Evolutionary conservation across 2,888 invertebrate genomes (phyloP), one percentile per base, ranked within the genome.

Genomic region (Hemithea aestivaria): DNA sequence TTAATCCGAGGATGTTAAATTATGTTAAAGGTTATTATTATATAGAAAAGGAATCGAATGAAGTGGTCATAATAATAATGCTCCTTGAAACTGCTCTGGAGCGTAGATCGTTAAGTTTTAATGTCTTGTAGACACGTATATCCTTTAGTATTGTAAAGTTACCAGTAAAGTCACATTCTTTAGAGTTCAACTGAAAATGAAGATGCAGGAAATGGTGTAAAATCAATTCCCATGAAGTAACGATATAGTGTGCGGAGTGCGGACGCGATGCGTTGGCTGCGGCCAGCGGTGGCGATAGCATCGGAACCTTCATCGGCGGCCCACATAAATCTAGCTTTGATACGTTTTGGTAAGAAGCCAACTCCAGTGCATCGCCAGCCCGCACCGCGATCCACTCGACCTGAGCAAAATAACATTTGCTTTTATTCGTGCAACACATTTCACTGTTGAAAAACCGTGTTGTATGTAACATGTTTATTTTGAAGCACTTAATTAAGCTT

Each of bases 281-380:
- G 32, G 38, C 22, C 35, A 33, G 35, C 22, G 58, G 58, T 60
- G 51, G 56, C 63, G 81, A 85, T 84, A 83, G 67, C 62, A 83
- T 85, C 82, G 66, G 57, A 62, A 75, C 73, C 75, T 79, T 82
- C 83, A 73, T 74, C 81, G 76, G 74, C 62, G 56, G 33, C 56
- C 65, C 66, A 76, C 82, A 85, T 85, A 85, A 87, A 87, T 87
- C 82, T 80, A 63, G 74, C 75, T 84, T 83, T 76, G 82, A 83
- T 82, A 80, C 75, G 76, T 81, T 83, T 85, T 84, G 85, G 85
- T 84, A 77, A 73, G 68, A 70, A 73, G 85, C 85, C 85, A 85
- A 84, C 66, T 70, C 56, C 56, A 51, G 54, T 59, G 66, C 69
- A 69, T 60, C 58, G 59, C 45, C 51, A 42, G 30, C 44, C 48